These are phyloP conservation scores for Xestia c-nigrum DNA, from an alignment of 2,888 invertebrate genomes.

Conservation along the genomic window DNA sequence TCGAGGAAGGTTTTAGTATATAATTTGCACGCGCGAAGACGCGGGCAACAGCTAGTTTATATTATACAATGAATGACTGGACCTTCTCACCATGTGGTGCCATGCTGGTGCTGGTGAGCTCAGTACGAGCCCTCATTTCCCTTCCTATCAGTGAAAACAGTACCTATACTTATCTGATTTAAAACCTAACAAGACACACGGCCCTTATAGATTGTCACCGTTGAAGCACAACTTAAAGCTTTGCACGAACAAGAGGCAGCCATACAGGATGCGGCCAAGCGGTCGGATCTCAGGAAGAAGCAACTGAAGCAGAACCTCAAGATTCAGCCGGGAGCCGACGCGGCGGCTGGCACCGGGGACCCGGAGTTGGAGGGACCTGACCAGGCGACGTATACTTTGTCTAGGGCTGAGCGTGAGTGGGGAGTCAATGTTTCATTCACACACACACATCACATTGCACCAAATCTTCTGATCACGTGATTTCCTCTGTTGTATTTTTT, in stretches of 20 bases:
- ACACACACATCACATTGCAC: background rate
- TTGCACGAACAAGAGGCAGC: conserved; percentile 90
- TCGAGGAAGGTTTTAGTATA: too few relatives aligned
- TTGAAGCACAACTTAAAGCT: conserved; percentile 80
- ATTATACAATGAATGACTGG: too few relatives aligned
- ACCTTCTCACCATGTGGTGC: too few relatives aligned
- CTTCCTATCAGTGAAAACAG: background rate
- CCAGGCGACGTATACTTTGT: conserved; percentile 85
- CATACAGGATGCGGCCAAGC: conserved; percentile 88
- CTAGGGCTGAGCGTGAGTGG: conserved; percentile 82
- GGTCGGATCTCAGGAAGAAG: conserved; percentile 91
- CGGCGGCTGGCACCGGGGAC: conserved; percentile 81
- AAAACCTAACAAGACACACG: background rate
- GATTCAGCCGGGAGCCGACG: conserved; percentile 83
- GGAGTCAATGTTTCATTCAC: background rate
- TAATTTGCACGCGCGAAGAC: too few relatives aligned
- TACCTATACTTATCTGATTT: background rate
- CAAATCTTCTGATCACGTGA: background rate
- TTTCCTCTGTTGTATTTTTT: background rate
- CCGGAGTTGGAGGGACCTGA: conserved; percentile 89
- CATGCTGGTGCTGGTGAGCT: too few relatives aligned
- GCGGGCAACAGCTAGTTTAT: too few relatives aligned
- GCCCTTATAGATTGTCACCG: conserved; percentile 74
- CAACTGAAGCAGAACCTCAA: conserved; percentile 84
- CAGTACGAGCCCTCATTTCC: background rate